Conservation (phyloP, 2,797 vertebrate species). For the Ceryle rudis region DNA sequence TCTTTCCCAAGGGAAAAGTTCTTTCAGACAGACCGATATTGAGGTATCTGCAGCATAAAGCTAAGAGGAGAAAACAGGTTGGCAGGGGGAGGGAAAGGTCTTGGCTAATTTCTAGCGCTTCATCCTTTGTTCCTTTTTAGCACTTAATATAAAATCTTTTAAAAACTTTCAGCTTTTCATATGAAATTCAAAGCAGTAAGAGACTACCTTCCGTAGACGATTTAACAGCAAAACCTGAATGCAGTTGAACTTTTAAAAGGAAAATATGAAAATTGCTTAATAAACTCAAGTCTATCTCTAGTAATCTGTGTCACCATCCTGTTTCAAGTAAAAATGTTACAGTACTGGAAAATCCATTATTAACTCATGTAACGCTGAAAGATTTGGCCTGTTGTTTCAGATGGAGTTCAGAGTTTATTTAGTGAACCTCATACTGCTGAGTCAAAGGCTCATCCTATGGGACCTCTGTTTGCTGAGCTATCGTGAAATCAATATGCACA, state of each 20-base stretch:
- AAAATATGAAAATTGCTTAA: background rate
- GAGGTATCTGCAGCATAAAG: background rate
- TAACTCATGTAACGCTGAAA: background rate
- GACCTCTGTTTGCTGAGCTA: background rate
- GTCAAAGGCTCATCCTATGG: background rate
- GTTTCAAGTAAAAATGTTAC: background rate
- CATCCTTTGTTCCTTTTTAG: background rate
- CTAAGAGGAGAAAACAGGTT: background rate
- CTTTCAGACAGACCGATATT: background rate
- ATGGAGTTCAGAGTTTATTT: background rate
- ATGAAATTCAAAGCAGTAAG: background rate
- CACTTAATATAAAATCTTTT: background rate
- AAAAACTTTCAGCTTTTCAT: background rate
- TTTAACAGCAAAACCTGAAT: background rate
- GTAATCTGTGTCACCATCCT: background rate
- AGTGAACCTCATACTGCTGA: background rate
- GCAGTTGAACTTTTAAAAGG: background rate
- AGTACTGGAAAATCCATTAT: background rate
- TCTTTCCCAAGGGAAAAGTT: background rate
- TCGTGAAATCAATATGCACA: background rate
- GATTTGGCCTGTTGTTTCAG: background rate
- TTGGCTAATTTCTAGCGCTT: background rate
- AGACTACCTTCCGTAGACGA: background rate
- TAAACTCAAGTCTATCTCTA: background rate
- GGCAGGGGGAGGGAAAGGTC: rapidly evolving